A percentile compares a stretch with the other conserved stretches of the same genome.
phyloP scores from a whole-genome alignment of 2,797 vertebrate species.

The Alosa sapidissima region DNA sequence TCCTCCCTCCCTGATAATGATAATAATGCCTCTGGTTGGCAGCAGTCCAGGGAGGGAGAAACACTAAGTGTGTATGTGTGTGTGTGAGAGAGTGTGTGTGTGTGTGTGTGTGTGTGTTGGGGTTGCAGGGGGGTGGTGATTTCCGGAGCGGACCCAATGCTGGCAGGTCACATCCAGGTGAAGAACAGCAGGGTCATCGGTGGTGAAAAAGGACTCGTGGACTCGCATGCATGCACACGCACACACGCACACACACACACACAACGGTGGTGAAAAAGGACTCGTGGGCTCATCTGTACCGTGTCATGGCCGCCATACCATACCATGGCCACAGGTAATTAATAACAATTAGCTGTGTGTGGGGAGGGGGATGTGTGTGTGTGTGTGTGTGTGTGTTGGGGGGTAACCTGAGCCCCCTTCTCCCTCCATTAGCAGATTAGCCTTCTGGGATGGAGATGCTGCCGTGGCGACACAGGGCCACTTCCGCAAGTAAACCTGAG shows the following conservation, averaged over 20 bases:
- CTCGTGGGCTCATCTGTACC: no score
- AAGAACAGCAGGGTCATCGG: not conserved
- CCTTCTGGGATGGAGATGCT: conserved; percentile 60
- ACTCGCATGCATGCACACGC: no score
- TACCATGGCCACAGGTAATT: conserved; percentile 58
- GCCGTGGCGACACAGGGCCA: conserved; percentile 57
- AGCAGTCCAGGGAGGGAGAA: conserved; percentile 65
- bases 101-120: conserved; percentile 46
- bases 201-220: not conserved
- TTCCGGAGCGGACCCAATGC: not conserved
- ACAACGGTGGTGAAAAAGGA: not conserved
- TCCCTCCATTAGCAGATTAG: conserved; percentile 73
- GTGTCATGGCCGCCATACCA: not conserved
- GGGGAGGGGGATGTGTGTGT: conserved; percentile 49
- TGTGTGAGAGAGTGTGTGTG: not conserved
- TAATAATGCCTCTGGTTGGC: conserved; percentile 68
- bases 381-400: not conserved
- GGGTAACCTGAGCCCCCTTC: not conserved
- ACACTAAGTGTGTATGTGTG: conserved; percentile 44
- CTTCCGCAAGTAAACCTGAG: conserved; percentile 16
- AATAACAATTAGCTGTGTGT: conserved; percentile 76
- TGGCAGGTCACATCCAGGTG: not conserved
- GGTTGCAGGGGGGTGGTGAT: not conserved
- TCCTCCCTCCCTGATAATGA: conserved; percentile 72
- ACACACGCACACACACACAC: no score